Evolutionary conservation across 2,113 vertebrate species (phyloP).

Genomic region (Oreochromis spilurus): DNA sequence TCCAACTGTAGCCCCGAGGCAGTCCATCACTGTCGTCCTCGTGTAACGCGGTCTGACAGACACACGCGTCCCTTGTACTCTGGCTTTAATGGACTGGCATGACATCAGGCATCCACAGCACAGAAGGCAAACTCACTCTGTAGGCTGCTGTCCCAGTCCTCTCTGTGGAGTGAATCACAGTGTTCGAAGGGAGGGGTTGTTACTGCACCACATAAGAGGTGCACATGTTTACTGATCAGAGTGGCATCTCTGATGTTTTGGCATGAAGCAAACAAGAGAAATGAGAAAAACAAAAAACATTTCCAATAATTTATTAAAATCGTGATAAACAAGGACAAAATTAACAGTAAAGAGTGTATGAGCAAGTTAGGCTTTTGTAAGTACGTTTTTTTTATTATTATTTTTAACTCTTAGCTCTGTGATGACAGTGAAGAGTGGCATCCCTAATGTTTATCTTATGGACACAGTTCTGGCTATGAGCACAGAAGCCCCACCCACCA

Average conservation of each 20-base stretch:
- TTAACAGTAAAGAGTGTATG: not conserved
- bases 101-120: conserved; percentile 35
- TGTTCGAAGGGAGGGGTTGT: not conserved
- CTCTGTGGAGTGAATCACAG: conserved; percentile 11
- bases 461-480: not conserved
- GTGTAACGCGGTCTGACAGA: conserved; percentile 52
- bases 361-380: not conserved
- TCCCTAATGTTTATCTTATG: not conserved
- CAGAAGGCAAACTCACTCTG: conserved; percentile 10
- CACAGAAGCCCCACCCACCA: not conserved
- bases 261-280: not conserved
- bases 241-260: not conserved
- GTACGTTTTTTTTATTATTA: not conserved
- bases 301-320: not conserved
- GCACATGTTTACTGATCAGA: not conserved
- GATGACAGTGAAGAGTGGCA: not conserved
- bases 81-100: conserved; percentile 47
- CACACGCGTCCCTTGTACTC: conserved; percentile 38
- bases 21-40: conserved; percentile 44
- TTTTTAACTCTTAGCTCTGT: not conserved
- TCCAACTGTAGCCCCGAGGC: conserved; percentile 36
- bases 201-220: not conserved
- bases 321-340: not conserved
- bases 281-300: not conserved
- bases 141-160: conserved; percentile 15